Conservation (phyloP, 2,888 invertebrate species). For the Drosophila melanosoma region DNA sequence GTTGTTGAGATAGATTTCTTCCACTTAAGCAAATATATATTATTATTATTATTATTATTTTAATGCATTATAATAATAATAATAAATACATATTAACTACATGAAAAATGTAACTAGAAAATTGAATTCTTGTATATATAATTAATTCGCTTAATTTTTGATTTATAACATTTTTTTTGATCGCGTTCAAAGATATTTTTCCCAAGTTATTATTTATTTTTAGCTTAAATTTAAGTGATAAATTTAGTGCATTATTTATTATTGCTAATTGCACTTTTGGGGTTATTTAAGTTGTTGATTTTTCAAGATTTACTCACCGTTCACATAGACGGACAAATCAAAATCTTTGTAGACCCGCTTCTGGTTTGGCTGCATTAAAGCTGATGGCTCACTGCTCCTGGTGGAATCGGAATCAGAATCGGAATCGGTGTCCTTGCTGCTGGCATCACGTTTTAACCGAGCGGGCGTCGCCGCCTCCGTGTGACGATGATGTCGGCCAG, state of each 20-base stretch:
- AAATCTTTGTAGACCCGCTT: constrained; percentile 31
- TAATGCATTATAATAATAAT: too few species aligned
- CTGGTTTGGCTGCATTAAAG: constrained; percentile 6
- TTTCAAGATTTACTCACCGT: constrained; percentile 58
- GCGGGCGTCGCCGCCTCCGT: constrained; percentile 21
- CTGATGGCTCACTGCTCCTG: not conserved
- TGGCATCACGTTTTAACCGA: constrained; percentile 36
- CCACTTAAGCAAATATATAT: not conserved
- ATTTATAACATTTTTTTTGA: not conserved
- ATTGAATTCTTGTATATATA: not conserved
- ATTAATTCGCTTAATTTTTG: not conserved
- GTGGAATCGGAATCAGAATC: too few species aligned
- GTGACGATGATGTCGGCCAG: constrained; percentile 24
- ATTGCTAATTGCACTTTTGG: not conserved
- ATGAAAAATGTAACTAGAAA: not conserved
- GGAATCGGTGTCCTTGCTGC: constrained; percentile 13
- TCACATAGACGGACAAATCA: constrained; percentile 67
- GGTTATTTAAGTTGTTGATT: not conserved
- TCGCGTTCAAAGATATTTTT: not conserved
- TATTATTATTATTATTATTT: too few species aligned
- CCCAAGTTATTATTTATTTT: not conserved
- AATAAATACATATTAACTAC: not conserved
- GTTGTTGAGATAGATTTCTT: not conserved
- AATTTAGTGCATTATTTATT: not conserved
- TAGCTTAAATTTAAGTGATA: not conserved